A percentile compares a stretch with the other conserved stretches of the same genome.
phyloP scores from a whole-genome alignment of 2,888 invertebrate genomes.

The Cantharis rustica region DNA sequence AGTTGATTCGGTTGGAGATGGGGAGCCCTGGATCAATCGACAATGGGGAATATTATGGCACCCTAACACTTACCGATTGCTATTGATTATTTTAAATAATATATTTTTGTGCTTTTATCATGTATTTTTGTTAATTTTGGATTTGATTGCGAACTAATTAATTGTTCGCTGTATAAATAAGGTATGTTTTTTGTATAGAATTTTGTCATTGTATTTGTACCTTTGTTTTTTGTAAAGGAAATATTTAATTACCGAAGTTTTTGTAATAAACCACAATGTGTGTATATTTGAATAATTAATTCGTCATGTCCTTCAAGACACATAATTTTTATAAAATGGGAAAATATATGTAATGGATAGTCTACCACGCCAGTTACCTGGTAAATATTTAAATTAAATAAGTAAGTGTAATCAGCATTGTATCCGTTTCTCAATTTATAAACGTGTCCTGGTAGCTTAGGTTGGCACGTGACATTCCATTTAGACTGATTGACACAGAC shows the following conservation, averaged over 20 bases:
- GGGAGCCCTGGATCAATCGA: too few relatives aligned
- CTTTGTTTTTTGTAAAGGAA: neutral
- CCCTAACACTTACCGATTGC: neutral
- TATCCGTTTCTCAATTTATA: constrained; percentile 19
- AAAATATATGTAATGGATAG: neutral
- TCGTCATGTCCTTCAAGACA: neutral
- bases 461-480: constrained; percentile 25
- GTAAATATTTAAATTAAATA: constrained; percentile 13
- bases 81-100: neutral
- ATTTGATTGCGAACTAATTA: neutral
- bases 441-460: constrained; percentile 20
- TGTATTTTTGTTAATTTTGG: neutral
- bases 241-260: neutral
- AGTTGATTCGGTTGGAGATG: too few relatives aligned
- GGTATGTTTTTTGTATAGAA: neutral
- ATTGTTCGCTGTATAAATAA: neutral
- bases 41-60: neutral
- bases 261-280: neutral
- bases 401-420: constrained; percentile 15
- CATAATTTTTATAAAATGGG: neutral
- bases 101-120: neutral
- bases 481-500: constrained; percentile 25
- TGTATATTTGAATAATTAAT: neutral
- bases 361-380: neutral
- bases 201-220: neutral